A percentile compares a stretch with the other conserved stretches of the same genome.
phyloP scores from a whole-genome alignment of 1,140 invertebrate species.

The Solen grandis region DNA sequence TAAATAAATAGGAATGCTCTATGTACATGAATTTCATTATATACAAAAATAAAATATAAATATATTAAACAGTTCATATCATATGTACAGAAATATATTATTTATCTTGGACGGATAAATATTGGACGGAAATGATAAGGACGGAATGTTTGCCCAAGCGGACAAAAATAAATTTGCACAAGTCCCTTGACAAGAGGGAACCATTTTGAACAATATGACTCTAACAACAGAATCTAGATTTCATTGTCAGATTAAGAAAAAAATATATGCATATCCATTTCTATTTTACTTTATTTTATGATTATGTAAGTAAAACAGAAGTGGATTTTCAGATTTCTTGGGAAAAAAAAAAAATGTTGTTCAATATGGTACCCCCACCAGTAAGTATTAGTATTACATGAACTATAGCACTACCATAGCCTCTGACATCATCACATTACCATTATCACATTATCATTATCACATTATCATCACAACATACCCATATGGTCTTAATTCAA shows the following conservation, averaged over 20 bases:
- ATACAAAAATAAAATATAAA: not conserved
- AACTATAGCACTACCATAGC: no score
- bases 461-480: no score
- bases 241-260: not conserved
- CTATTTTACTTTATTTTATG: no score
- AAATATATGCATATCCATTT: not conserved
- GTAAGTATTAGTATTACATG: no score
- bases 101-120: not conserved
- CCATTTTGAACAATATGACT: not conserved
- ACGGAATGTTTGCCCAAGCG: constrained; percentile 12
- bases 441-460: no score
- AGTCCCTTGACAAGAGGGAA: constrained; percentile 29
- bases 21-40: not conserved
- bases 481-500: no score
- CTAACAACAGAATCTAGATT: constrained; percentile 11
- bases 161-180: constrained; percentile 43
- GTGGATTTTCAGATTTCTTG: not conserved
- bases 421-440: no score
- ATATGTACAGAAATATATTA: not conserved
- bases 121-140: constrained; percentile 49
- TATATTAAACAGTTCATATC: not conserved
- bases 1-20: not conserved
- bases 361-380: not conserved
- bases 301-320: no score
- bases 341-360: not conserved